phyloP scores from a whole-genome alignment of 2,113 vertebrate species.

The Grantiella picta region DNA sequence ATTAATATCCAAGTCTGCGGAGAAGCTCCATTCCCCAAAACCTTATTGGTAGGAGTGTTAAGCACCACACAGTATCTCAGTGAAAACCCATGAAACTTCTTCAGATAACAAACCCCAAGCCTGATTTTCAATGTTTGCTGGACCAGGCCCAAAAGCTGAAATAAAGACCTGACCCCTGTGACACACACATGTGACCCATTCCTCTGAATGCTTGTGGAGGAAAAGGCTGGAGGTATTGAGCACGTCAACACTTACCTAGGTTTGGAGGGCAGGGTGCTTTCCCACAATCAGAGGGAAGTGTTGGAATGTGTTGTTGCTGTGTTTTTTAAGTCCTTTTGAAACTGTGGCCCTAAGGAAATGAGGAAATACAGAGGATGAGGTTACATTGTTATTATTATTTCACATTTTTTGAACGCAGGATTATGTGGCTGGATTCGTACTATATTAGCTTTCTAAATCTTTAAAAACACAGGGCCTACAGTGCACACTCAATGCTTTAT shows the following conservation, averaged over 20 bases:
- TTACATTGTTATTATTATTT: constrained; percentile 56
- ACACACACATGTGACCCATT: not conserved
- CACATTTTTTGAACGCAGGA: constrained; percentile 16
- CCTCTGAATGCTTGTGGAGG: not conserved
- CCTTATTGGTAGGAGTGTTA: not conserved
- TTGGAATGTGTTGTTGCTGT: constrained; percentile 55
- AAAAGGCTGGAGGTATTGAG: not conserved
- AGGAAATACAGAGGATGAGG: constrained; percentile 46
- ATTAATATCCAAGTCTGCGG: not conserved
- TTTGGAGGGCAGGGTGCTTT: constrained; percentile 24
- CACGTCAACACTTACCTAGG: constrained; percentile 2
- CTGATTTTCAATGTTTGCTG: not conserved
- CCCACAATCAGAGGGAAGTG: constrained; percentile 39
- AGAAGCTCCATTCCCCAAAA: not conserved
- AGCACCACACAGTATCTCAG: not conserved
- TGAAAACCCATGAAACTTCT: not conserved
- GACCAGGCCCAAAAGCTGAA: not conserved
- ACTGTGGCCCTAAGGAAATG: constrained; percentile 46
- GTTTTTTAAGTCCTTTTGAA: constrained; percentile 60
- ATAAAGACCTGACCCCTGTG: not conserved
- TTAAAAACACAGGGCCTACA: not conserved
- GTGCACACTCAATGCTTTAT: not conserved
- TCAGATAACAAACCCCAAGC: not conserved
- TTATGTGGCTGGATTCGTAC: constrained; percentile 1
- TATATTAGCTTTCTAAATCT: constrained; percentile 36